Evolutionary conservation across 92 coral and sea anemone genomes (phyloP), one percentile per base, ranked within the genome.

Genomic region (Blastomussa wellsi): DNA sequence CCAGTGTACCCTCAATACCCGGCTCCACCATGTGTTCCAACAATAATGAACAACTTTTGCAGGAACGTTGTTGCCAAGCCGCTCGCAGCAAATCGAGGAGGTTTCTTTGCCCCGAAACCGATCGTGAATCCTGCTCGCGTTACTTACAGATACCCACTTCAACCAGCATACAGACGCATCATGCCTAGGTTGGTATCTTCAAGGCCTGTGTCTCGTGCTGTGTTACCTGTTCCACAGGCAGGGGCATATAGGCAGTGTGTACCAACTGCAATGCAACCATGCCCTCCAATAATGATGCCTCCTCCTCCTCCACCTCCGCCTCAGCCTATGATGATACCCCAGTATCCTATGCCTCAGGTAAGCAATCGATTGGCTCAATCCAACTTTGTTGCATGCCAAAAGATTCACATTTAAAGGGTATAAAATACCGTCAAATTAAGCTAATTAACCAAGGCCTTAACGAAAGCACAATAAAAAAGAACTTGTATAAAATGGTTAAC

Each of bases 21-120:
- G 24, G 76, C 88, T 36, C 68, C 88, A 70, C 94, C 94, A 0
- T 91, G 94, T 42, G 84, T 84, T 66, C 94, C 87, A 74, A 88
- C 82, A 35, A 38, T 64, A 20, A 78, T 57, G 11, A 91, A 88
- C 82, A 90, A 85, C 82, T 85, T 70, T 72, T 85, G 88, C 74
- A 55, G 87, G 33, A 77, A 69, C 62, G 31, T 85, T 36, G 36
- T 48, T 42, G 80, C 77, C 42, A 77, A 66, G 59, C 83, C 88
- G 9, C 32, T 68, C 2, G 78, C 42, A 32, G 69, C 62, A 59
- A 78, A 77, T 77, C 49, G 83, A 51, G 48, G 69, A 51, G 55
- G 67, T 22, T 60, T 60, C 60, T 76, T 78, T 70, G 49, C 70
- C 22, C 83, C 77, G 16, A 77, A 71, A 55, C 88, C 88, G 26